These are phyloP conservation scores for Melinopterus prodromus DNA, from an alignment of 2,888 invertebrate species.

Conservation along the genomic window DNA sequence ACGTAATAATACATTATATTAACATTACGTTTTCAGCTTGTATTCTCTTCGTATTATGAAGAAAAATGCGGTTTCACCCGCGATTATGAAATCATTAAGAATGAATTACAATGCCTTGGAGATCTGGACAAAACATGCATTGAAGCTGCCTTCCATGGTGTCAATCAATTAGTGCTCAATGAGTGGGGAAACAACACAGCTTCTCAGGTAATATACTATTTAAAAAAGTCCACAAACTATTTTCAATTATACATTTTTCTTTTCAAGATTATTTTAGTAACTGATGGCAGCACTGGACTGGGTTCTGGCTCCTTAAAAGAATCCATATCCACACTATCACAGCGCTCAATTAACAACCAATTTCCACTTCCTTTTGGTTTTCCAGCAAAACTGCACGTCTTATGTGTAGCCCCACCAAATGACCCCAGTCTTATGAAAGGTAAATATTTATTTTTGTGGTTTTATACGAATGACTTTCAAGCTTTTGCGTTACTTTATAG, in stretches of 20 bases:
- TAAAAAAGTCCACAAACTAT: background rate
- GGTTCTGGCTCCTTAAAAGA: slow-evolving; percentile 71
- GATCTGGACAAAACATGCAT: slow-evolving; percentile 89
- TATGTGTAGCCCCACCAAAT: slow-evolving; percentile 73
- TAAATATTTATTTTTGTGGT: slow-evolving; percentile 38
- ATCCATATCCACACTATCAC: slow-evolving; percentile 63
- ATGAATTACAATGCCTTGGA: slow-evolving; percentile 78
- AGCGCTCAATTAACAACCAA: slow-evolving; percentile 60
- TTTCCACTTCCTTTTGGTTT: slow-evolving; percentile 82
- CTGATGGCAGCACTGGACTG: slow-evolving; percentile 78
- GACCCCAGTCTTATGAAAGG: slow-evolving; percentile 66
- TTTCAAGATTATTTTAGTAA: slow-evolving; percentile 71
- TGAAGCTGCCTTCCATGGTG: slow-evolving; percentile 79
- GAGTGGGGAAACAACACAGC: slow-evolving; percentile 92
- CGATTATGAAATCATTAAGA: slow-evolving; percentile 83
- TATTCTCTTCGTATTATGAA: slow-evolving; percentile 60
- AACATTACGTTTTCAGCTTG: slow-evolving; percentile 52
- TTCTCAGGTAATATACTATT: slow-evolving; percentile 76
- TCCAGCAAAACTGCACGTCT: slow-evolving; percentile 80
- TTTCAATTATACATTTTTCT: slow-evolving; percentile 11
- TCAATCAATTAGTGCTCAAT: slow-evolving; percentile 79
- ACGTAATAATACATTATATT: background rate
- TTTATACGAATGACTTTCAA: background rate
- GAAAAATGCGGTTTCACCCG: slow-evolving; percentile 87
- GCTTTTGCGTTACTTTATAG: slow-evolving; percentile 56